Evolutionary conservation across 2,797 vertebrate species (phyloP), one percentile per base, ranked within the genome.

Genomic region (Liparis tanakae): DNA sequence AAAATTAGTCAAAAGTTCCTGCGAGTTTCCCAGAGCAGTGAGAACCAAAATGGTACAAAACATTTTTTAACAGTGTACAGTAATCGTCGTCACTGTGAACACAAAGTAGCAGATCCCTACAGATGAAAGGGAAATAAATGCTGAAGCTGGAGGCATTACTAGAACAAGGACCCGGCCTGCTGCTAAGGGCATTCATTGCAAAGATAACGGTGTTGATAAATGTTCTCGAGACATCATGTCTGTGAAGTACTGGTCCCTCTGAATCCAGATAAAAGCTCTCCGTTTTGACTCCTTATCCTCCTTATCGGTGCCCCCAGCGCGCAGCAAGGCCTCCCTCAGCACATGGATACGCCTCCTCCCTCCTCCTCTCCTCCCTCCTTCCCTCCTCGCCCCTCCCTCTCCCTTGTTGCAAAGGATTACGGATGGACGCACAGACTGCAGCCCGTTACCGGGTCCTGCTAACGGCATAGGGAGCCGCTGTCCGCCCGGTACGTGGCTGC

Each of bases 361-460:
- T 57, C 12, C 36, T 14, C 74, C 74, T 36, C 67, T 57, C 39
- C 53, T 74, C 56, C 34, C 63, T 25, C 72, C 46, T 66, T 57
- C 12, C 68, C 65, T 39, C 74, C 22, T 59, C 76, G 67, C 76
- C 57, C 51, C 74, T 55, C 57, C 62, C 72, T 64, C 74, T 33
- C 67, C 77, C 15, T 37, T 80, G 69, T 82, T 88, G 75, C 64
- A 83, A 77, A 51, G 82, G 91, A 91, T 92, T 89, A 90, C 85
- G 59, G 85, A 86, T 89, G 89, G 83, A 86, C 84, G 67, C 90
- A 83, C 80, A 72, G 77, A 78, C 87, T 76, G 85, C 82, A 79
- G 86, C 82, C 87, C 81, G 77, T 83, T 74, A 79, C 62, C 83
- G 87, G 86, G 67, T 87, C 83, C 77, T 72, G 83, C 39, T 55